These are phyloP conservation scores for Sinonovacula constricta DNA, from an alignment of 1,140 invertebrate genomes.

Conservation along the genomic window DNA sequence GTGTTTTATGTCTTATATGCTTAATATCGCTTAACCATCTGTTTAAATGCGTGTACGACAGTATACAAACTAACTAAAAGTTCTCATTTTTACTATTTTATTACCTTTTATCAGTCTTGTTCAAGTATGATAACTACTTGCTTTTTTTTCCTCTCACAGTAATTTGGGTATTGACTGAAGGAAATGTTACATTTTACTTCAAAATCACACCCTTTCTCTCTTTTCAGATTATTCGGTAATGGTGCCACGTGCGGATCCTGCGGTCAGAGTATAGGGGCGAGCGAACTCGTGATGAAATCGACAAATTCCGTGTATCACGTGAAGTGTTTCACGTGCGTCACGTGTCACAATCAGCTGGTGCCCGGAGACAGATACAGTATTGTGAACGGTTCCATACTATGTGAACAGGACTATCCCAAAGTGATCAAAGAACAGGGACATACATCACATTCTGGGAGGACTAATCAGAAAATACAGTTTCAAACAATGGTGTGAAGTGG, in stretches of 20 bases:
- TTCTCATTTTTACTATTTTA: too few species aligned
- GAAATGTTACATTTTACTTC: neutral
- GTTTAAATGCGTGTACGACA: too few species aligned
- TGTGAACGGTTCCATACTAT: conserved; percentile 89
- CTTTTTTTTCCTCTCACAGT: too few species aligned
- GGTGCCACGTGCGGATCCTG: conserved; percentile 92
- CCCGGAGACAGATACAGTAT: conserved; percentile 94
- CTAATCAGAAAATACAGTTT: conserved; percentile 1
- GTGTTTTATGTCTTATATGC: too few species aligned
- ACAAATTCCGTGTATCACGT: conserved; percentile 90
- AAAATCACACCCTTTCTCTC: conserved; percentile 57
- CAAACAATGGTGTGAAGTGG: neutral
- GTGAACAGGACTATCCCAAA: conserved; percentile 96
- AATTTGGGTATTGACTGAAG: too few species aligned
- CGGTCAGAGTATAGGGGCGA: conserved; percentile 92
- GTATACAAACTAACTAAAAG: too few species aligned
- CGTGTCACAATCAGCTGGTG: conserved; percentile 90
- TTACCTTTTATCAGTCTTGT: too few species aligned
- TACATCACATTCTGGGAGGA: neutral
- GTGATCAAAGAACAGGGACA: conserved; percentile 84
- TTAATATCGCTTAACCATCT: too few species aligned
- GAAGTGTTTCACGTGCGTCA: conserved; percentile 94
- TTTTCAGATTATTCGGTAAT: conserved; percentile 91
- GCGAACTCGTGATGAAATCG: conserved; percentile 91
- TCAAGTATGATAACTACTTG: too few species aligned